Percentiles rank a stretch among this genome's conserved stretches.
phyloP scores from a whole-genome alignment of 2,888 invertebrate species.

The Drosophila fulvimacula region DNA sequence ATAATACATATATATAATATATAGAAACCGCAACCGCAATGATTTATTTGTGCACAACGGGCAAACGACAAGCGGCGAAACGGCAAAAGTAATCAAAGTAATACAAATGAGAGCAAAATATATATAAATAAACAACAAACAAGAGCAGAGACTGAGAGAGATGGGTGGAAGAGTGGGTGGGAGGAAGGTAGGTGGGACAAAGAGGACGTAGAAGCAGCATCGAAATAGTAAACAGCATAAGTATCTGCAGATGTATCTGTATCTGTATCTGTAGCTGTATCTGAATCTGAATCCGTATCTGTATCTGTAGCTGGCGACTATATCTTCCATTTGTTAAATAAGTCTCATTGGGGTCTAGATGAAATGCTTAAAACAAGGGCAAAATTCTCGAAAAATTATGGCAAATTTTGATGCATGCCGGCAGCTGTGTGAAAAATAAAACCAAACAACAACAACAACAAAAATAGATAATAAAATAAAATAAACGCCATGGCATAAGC shows the following conservation, averaged over 20 bases:
- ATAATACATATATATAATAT: conserved; percentile 5
- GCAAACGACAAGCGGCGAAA: conserved; percentile 33
- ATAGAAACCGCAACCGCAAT: conserved; percentile 54
- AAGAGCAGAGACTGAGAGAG: conserved; percentile 1
- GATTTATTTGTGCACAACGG: conserved; percentile 67
- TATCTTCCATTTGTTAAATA: conserved; percentile 26
- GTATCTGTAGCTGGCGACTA: conserved; percentile 2
- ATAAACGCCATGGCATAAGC: conserved; percentile 34
- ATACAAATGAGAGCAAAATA: conserved; percentile 71
- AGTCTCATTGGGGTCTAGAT: conserved; percentile 37
- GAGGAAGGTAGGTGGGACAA: background rate
- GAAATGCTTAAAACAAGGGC: conserved; percentile 50
- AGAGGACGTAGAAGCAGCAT: background rate
- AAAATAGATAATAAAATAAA: conserved; percentile 27
- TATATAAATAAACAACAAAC: conserved; percentile 72
- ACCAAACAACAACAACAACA: conserved; percentile 28
- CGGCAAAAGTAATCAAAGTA: conserved; percentile 73
- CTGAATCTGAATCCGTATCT: conserved; percentile 7
- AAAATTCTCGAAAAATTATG: conserved; percentile 60
- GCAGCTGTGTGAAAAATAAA: conserved; percentile 67
- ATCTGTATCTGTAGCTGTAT: conserved; percentile 8
- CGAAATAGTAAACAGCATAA: conserved; percentile 22
- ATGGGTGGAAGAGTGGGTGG: background rate
- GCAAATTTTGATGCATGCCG: conserved; percentile 77
- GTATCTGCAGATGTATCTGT: conserved; percentile 3